These are phyloP conservation scores for Sebastes nivosus DNA, from an alignment of 2,797 vertebrate genomes.

Conservation along the genomic window DNA sequence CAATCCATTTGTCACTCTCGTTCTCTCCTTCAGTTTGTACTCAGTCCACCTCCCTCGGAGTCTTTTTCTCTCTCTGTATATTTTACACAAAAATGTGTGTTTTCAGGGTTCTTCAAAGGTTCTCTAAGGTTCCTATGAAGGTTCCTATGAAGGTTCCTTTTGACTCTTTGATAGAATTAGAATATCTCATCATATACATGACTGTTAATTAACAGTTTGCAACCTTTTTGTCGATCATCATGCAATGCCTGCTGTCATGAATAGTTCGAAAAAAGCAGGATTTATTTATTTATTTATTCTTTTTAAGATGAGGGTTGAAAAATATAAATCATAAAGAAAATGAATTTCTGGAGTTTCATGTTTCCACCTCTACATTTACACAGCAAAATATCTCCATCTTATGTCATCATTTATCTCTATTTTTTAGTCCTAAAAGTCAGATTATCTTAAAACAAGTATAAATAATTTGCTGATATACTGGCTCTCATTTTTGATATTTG, in stretches of 20 bases:
- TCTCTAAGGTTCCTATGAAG: neutral
- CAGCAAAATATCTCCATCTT: neutral
- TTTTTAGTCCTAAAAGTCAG: neutral
- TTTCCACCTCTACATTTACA: neutral
- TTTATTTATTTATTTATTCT: no score
- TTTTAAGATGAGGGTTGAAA: neutral
- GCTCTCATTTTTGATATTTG: neutral
- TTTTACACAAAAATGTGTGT: neutral
- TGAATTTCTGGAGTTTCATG: neutral
- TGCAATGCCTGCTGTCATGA: neutral
- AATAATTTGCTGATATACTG: neutral
- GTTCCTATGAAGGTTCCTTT: neutral
- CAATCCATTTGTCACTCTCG: constrained; percentile 32
- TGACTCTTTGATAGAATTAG: no score
- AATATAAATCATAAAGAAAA: no score
- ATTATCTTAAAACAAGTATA: neutral
- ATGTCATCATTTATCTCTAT: neutral
- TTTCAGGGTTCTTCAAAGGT: neutral
- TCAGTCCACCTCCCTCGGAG: neutral
- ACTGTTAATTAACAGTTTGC: neutral
- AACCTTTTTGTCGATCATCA: neutral
- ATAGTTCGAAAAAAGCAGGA: neutral
- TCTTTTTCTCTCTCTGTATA: neutral
- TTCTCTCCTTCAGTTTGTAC: constrained; percentile 11
- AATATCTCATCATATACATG: neutral